phyloP scores from a whole-genome alignment of 2,113 vertebrate genomes.

The Lepidothrix coronata region DNA sequence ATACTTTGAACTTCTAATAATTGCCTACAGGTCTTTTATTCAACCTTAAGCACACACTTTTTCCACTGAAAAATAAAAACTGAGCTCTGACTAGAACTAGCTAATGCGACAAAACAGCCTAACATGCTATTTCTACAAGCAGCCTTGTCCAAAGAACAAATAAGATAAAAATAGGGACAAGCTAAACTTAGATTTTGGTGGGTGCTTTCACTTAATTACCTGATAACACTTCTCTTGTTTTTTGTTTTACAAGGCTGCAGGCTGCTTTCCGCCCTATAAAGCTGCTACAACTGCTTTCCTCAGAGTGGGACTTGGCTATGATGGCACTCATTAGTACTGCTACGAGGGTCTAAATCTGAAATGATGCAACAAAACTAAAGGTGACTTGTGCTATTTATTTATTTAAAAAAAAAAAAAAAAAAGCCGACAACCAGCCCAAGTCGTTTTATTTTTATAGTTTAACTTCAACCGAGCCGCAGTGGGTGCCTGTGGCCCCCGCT shows the following conservation, averaged over 20 bases:
- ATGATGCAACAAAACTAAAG: fast-evolving
- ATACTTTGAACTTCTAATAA: not conserved
- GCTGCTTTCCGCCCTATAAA: not conserved
- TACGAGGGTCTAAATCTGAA: too few relatives aligned
- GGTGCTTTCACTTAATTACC: not conserved
- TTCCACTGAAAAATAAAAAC: not conserved
- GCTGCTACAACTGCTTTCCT: not conserved
- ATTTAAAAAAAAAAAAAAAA: too few relatives aligned
- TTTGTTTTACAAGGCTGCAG: not conserved
- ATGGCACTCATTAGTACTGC: fast-evolving
- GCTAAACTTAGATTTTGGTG: not conserved
- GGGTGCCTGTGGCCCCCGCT: fast-evolving
- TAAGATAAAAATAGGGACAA: not conserved
- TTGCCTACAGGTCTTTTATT: not conserved
- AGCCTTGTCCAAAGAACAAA: not conserved
- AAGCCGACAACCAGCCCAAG: not conserved
- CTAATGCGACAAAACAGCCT: not conserved
- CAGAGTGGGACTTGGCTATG: not conserved
- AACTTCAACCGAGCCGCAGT: fast-evolving
- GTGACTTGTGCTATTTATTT: too few relatives aligned
- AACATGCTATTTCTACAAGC: not conserved
- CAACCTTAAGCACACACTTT: not conserved
- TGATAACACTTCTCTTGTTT: not conserved
- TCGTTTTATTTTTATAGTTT: fast-evolving
- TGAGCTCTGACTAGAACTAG: not conserved